Base-by-base conservation (phyloP, 2,113 vertebrate species). In the Pygoscelis adeliae region DNA sequence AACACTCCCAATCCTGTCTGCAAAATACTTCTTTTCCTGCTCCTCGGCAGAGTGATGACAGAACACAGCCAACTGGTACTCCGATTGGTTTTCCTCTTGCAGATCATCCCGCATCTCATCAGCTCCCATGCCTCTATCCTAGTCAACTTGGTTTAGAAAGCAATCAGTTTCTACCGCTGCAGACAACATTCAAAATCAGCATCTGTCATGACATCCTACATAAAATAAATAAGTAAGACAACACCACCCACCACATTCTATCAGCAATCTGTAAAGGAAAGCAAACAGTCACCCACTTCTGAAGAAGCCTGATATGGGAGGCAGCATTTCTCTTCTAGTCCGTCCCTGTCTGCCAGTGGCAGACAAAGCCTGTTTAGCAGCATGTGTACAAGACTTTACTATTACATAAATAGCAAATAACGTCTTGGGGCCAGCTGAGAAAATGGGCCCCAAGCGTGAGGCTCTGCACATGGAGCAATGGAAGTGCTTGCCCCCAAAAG, bases 171-270 rank as follows among this genome's bases (percentile, higher is more conserved):
- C 93, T 80, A 83, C 49, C 80, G 84, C 81, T 70, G 66, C 55
- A 42, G 50, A 87, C 53, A 90, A 65, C 46, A 66, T 36, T 86
- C 71, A 86, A 80, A 93, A 92, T 89, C 76, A 53, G 49, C 71
- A 80, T 76, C 93, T 96, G 84, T 81, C 69, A 71, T 52, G 87
- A 82, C 15, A 56, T 29, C 47, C 84, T 90, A 87, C 70, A 26
- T 69, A 61, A 94, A 90, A 87, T 78, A 93, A 93, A 63, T 89
- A 91, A 83, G 74, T 89, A 91, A 83, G 74, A 91, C 77, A 95
- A 19, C 93, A 96, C 53, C 66, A 91, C 77, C 78, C 87, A 87
- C 66, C 49, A 91, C 84, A 66, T 85, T 87, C 62, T 87, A 87
- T 87, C 91, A 94, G 71, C 73, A 77, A 44, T 38, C 62, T 65